phyloP scores from a whole-genome alignment of 2,113 vertebrate genomes.

The Elgaria multicarinata region DNA sequence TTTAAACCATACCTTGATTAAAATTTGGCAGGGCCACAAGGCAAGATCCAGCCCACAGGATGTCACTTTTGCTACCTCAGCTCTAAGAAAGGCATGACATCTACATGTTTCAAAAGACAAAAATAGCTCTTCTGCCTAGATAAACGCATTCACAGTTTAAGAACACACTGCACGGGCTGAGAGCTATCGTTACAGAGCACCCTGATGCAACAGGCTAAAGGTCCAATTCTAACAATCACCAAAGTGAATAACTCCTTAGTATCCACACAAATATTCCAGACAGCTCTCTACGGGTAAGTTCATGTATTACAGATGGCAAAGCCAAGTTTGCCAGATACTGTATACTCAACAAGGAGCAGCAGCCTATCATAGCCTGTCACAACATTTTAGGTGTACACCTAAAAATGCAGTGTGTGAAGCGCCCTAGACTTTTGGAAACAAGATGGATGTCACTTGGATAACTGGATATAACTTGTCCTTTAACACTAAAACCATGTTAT shows the following conservation, averaged over 20 bases:
- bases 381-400: background rate
- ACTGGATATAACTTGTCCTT: too few species aligned
- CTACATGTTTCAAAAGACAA: background rate
- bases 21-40: background rate
- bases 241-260: background rate
- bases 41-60: background rate
- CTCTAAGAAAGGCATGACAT: background rate
- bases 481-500: too few species aligned
- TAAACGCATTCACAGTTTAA: background rate
- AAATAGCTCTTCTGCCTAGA: background rate
- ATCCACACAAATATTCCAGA: background rate
- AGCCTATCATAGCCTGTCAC: too few species aligned
- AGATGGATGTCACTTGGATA: too few species aligned
- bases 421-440: too few species aligned
- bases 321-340: background rate
- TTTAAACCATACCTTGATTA: background rate
- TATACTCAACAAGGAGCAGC: background rate
- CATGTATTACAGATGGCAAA: background rate
- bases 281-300: background rate
- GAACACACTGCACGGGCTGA: background rate
- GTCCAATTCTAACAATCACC: background rate
- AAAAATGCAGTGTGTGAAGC: background rate
- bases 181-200: fast-evolving
- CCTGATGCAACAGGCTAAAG: background rate
- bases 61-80: background rate